A percentile compares a stretch with the other conserved stretches of the same genome.
Conservation (phyloP, 2,888 invertebrate species). For the Drosophila atripex region DNA sequence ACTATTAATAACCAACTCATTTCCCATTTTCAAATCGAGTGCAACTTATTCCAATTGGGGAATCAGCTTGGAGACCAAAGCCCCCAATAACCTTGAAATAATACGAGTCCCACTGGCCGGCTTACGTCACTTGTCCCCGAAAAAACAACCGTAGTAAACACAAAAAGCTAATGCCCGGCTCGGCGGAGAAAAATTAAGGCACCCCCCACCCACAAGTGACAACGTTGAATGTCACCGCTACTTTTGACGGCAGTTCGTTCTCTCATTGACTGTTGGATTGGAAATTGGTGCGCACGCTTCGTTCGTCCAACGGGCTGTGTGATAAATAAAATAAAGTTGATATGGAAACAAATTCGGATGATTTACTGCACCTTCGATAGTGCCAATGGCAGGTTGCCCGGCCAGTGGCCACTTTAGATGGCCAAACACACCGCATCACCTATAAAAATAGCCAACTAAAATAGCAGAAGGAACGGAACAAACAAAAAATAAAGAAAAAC, state of each 20-base stretch:
- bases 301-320: conserved; percentile 41
- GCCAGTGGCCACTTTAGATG: conserved; percentile 24
- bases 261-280: conserved; percentile 51
- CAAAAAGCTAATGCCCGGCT: conserved; percentile 32
- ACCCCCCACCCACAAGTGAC: conserved; percentile 43
- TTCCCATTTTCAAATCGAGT: conserved; percentile 32
- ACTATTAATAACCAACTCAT: not conserved
- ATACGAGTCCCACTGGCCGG: conserved; percentile 31
- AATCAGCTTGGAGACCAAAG: conserved; percentile 22
- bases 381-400: conserved; percentile 41
- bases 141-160: conserved; percentile 18
- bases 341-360: conserved; percentile 45
- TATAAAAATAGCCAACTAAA: conserved; percentile 56
- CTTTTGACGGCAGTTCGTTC: conserved; percentile 54
- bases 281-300: conserved; percentile 59
- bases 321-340: conserved; percentile 52
- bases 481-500: conserved; percentile 28
- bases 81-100: conserved; percentile 57
- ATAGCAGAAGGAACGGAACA: conserved; percentile 20
- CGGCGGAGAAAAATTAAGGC: conserved; percentile 6
- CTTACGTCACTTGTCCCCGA: conserved; percentile 63
- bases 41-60: conserved; percentile 48
- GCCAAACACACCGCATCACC: conserved; percentile 46
- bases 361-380: conserved; percentile 57
- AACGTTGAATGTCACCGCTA: conserved; percentile 56